Evolutionary conservation across 1,140 invertebrate species (phyloP).

Genomic region (Himalopsyche phryganea): DNA sequence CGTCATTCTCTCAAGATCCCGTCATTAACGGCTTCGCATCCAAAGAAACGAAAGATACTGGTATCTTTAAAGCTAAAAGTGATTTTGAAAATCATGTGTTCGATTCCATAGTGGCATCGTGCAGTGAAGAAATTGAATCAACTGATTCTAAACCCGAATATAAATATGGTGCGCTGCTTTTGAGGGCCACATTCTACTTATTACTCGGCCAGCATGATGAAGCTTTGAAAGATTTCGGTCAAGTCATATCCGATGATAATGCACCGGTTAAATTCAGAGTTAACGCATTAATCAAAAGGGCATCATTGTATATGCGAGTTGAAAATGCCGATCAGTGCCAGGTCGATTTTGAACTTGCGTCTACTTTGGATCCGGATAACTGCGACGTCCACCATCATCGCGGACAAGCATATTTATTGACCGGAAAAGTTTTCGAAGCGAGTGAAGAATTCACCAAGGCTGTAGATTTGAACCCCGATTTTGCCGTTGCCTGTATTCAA

Average conservation of each 20-base stretch:
- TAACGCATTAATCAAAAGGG: conserved; percentile 89
- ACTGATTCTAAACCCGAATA: conserved; percentile 46
- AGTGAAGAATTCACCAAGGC: conserved; percentile 80
- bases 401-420: conserved; percentile 74
- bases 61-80: conserved; percentile 63
- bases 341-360: conserved; percentile 73
- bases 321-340: conserved; percentile 71
- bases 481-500: conserved; percentile 81
- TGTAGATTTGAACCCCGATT: conserved; percentile 74
- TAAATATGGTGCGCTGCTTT: conserved; percentile 62
- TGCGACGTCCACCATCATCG: conserved; percentile 76
- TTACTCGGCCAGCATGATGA: conserved; percentile 68
- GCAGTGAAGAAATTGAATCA: conserved; percentile 74
- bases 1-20: conserved; percentile 81
- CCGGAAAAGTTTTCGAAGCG: conserved; percentile 77
- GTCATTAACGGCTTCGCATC: conserved; percentile 39
- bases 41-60: conserved; percentile 38
- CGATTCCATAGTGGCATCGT: conserved; percentile 74
- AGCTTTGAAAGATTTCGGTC: conserved; percentile 68
- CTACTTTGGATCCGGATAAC: conserved; percentile 71
- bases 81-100: conserved; percentile 68
- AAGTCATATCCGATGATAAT: conserved; percentile 58
- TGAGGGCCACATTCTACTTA: conserved; percentile 80
- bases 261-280: conserved; percentile 62
- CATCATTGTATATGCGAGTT: conserved; percentile 76